Conservation (phyloP, 92 coral and sea anemone species). For the Zoanthus solanderi region DNA sequence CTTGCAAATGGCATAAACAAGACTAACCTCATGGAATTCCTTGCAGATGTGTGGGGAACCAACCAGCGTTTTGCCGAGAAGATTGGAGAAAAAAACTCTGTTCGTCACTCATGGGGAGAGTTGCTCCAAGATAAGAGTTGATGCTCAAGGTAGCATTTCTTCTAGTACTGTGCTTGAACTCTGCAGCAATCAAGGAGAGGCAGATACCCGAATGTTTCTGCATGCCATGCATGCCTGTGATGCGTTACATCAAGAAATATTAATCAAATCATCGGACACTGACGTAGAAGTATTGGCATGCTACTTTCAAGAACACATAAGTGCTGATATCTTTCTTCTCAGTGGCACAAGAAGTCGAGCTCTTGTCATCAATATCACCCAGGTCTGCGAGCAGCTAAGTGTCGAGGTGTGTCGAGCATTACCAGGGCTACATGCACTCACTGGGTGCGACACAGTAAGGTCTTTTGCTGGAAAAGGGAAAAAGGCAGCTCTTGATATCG, state of each 20-base stretch:
- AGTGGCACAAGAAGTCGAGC: conserved; percentile 67
- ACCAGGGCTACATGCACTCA: conserved; percentile 70
- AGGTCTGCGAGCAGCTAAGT: conserved; percentile 66
- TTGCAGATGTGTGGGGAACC: conserved; percentile 27
- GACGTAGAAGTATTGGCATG: conserved; percentile 61
- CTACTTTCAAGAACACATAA: conserved; percentile 53
- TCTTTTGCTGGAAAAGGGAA: conserved; percentile 70
- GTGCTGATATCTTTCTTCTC: conserved; percentile 56
- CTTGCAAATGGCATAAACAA: conserved; percentile 69
- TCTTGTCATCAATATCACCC: conserved; percentile 43
- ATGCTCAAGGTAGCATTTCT: conserved; percentile 52
- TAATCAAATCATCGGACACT: conserved; percentile 63
- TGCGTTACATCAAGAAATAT: conserved; percentile 47
- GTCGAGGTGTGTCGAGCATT: conserved; percentile 51
- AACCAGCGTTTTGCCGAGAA: conserved; percentile 27
- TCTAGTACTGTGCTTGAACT: conserved; percentile 52
- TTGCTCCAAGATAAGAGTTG: conserved; percentile 36
- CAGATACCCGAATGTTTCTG: conserved; percentile 51
- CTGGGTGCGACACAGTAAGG: conserved; percentile 70
- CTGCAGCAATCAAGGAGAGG: conserved; percentile 63
- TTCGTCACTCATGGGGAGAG: conserved; percentile 34
- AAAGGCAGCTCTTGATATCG: conserved; percentile 65
- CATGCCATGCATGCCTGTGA: conserved; percentile 57
- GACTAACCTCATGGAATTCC: conserved; percentile 20
- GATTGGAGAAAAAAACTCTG: conserved; percentile 24